phyloP scores from a whole-genome alignment of 2,888 invertebrate species.

The Drosophila paramelanica region DNA sequence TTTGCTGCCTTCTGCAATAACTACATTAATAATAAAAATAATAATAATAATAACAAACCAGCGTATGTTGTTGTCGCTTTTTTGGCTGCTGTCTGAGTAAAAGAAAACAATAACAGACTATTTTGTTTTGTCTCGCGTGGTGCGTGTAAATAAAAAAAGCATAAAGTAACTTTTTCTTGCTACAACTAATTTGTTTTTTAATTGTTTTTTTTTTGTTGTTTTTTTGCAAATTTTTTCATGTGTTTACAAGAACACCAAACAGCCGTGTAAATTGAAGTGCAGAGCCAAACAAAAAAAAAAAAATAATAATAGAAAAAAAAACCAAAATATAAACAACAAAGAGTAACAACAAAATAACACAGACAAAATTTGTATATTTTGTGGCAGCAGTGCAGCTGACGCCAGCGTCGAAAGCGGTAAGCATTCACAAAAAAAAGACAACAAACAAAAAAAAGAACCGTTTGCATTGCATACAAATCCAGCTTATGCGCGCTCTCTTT shows the following conservation, averaged over 20 bases:
- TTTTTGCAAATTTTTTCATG: conserved; percentile 51
- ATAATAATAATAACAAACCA: conserved; percentile 22
- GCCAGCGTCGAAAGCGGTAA: conserved; percentile 46
- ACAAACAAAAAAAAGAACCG: conserved; percentile 6
- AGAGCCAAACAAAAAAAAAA: conserved; percentile 35
- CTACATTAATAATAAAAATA: conserved; percentile 16
- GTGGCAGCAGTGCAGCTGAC: conserved; percentile 23
- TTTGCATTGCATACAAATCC: conserved; percentile 46
- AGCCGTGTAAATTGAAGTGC: conserved; percentile 40
- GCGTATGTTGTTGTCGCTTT: conserved; percentile 12
- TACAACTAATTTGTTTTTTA: conserved; percentile 13
- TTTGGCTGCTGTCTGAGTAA: neutral
- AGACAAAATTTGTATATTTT: conserved; percentile 17
- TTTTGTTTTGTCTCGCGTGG: conserved; percentile 31
- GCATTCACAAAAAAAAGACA: conserved; percentile 24
- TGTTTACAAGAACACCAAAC: conserved; percentile 32
- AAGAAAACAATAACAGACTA: conserved; percentile 12
- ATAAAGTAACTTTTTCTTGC: conserved; percentile 36
- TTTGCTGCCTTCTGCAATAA: conserved; percentile 20
- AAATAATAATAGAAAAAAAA: conserved; percentile 9
- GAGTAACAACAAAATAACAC: conserved; percentile 26
- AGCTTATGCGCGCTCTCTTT: conserved; percentile 25
- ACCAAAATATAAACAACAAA: conserved; percentile 29
- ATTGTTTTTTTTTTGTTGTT: conserved; percentile 17
- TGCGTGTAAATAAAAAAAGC: conserved; percentile 42